These are phyloP conservation scores for Drosophila anceps DNA, from an alignment of 2,888 invertebrate species.

Conservation along the genomic window DNA sequence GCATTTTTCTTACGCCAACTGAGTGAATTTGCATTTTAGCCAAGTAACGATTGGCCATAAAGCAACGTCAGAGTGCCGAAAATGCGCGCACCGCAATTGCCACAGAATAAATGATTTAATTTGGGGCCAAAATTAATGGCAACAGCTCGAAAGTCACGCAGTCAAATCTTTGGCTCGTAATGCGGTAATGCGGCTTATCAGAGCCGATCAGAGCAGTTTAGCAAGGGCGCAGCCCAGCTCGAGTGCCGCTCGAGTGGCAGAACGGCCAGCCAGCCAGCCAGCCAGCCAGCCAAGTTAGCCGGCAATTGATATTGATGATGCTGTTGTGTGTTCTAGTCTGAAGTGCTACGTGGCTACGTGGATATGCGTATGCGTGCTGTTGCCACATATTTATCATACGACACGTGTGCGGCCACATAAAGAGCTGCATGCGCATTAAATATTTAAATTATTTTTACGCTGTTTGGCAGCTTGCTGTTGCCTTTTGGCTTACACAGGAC, in stretches of 20 bases:
- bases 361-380: conserved; percentile 5
- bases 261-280: neutral
- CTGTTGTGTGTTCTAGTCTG: conserved; percentile 31
- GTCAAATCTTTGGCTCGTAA: conserved; percentile 39
- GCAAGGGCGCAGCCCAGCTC: neutral
- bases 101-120: conserved; percentile 72
- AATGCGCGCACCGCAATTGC: conserved; percentile 45
- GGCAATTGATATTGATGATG: conserved; percentile 76
- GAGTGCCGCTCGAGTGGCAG: conserved; percentile 6
- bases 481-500: conserved; percentile 39
- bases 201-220: conserved; percentile 34
- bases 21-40: conserved; percentile 38
- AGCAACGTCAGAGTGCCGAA: conserved; percentile 39
- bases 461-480: conserved; percentile 3
- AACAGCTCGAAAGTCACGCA: conserved; percentile 50
- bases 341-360: conserved; percentile 3
- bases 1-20: conserved; percentile 8
- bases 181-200: conserved; percentile 54
- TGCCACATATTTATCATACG: conserved; percentile 61
- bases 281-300: conserved; percentile 7
- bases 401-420: conserved; percentile 46
- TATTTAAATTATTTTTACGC: conserved; percentile 33
- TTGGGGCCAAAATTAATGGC: conserved; percentile 66
- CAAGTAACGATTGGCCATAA: conserved; percentile 33
- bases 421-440: conserved; percentile 26